A percentile compares a stretch with the other conserved stretches of the same genome.
Conservation (phyloP, 2,113 vertebrate genomes). For the Grantiella picta region DNA sequence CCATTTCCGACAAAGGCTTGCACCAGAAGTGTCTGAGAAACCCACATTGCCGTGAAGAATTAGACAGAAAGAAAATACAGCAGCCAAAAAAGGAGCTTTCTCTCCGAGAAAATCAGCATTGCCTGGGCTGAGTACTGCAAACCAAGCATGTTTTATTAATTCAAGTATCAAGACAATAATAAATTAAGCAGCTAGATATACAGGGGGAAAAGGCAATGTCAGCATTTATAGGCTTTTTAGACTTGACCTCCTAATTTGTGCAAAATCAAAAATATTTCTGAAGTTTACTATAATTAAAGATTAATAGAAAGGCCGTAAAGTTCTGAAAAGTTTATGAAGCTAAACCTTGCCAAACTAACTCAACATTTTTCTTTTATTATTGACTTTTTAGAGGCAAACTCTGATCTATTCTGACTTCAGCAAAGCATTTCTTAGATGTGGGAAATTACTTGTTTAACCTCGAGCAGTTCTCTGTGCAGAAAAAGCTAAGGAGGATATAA, state of each 20-base stretch:
- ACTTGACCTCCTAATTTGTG: not conserved
- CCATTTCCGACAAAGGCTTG: not conserved
- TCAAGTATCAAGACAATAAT: not conserved
- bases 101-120: not conserved
- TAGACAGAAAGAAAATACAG: not conserved
- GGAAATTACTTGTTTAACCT: not conserved
- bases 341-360: not conserved
- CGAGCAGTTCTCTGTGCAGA: not conserved
- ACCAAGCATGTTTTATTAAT: slow-evolving; percentile 11
- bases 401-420: not conserved
- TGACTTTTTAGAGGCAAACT: not conserved
- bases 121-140: not conserved
- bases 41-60: fast-evolving
- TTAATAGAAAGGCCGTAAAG: not conserved
- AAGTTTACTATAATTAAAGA: not conserved
- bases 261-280: not conserved
- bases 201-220: not conserved
- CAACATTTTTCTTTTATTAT: not conserved
- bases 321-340: not conserved
- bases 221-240: not conserved
- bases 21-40: not conserved
- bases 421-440: not conserved
- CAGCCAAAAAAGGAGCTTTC: not conserved
- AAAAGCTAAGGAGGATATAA: not conserved
- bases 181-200: not conserved